These are phyloP conservation scores for Pyrochroa serraticornis DNA, from an alignment of 2,888 invertebrate species.

Conservation along the genomic window DNA sequence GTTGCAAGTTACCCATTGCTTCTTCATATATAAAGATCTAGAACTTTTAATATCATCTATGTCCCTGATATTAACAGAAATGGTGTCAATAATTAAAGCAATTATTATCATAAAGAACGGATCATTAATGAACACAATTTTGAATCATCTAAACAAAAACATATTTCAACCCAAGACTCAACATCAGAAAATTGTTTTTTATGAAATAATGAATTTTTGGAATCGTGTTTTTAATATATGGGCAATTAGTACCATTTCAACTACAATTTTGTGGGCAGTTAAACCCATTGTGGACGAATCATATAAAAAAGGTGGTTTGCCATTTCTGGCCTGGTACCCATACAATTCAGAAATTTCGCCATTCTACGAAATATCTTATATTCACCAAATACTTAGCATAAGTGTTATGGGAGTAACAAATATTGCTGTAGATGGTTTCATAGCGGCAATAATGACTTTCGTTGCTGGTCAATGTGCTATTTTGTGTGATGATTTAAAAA, in stretches of 20 bases:
- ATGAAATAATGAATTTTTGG: constrained; percentile 14
- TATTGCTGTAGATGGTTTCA: constrained; percentile 4
- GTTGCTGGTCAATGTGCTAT: constrained; percentile 6
- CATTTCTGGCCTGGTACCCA: constrained; percentile 11
- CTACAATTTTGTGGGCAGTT: constrained; percentile 6
- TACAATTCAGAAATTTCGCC: constrained; percentile 4
- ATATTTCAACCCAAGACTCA: constrained; percentile 30
- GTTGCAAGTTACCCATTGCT: too few relatives aligned
- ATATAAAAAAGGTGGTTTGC: constrained; percentile 2
- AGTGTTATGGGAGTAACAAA: too few relatives aligned
- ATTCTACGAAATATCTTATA: constrained; percentile 3
- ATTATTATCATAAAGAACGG: too few relatives aligned
- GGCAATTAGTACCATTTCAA: constrained; percentile 7
- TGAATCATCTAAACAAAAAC: too few relatives aligned
- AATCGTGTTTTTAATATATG: constrained; percentile 15
- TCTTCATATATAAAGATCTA: too few relatives aligned
- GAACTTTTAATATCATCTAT: too few relatives aligned
- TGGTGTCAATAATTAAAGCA: too few relatives aligned
- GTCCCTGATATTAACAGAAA: too few relatives aligned
- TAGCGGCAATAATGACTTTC: constrained; percentile 9
- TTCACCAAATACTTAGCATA: constrained; percentile 2
- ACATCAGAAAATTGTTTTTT: constrained; percentile 12
- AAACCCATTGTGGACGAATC: constrained; percentile 26
- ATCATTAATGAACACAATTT: too few relatives aligned
- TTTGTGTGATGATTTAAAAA: constrained; percentile 7